phyloP scores from a whole-genome alignment of 2,797 vertebrate genomes.

The Lagodon rhomboides region DNA sequence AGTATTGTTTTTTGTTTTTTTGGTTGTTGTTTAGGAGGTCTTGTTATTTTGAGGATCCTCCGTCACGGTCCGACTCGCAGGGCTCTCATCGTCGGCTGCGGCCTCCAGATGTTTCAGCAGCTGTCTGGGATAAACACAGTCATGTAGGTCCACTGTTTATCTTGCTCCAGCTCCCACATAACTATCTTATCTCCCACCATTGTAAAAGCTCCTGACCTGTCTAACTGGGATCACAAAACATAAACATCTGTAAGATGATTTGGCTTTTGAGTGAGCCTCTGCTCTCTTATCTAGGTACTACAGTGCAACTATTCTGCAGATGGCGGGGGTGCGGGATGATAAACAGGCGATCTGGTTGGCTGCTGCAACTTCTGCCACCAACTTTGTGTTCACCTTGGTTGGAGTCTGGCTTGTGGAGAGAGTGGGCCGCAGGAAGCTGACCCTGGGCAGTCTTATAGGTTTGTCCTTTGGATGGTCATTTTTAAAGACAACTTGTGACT shows the following conservation, averaged over 20 bases:
- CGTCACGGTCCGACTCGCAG: constrained; percentile 89
- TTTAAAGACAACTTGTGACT: background rate
- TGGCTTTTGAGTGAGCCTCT: background rate
- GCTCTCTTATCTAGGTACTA: constrained; percentile 90
- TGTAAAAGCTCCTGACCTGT: background rate
- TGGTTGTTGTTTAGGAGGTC: constrained; percentile 80
- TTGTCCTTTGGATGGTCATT: constrained; percentile 30
- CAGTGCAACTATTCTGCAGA: constrained; percentile 99
- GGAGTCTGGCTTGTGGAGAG: constrained; percentile 97
- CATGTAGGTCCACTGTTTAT: constrained; percentile 89
- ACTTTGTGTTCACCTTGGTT: constrained; percentile 94
- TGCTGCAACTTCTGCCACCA: constrained; percentile 93
- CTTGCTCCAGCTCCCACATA: background rate
- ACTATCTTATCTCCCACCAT: background rate
- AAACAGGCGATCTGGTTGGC: constrained; percentile 96
- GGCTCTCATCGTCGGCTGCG: constrained; percentile 94
- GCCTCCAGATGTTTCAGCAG: constrained; percentile 98
- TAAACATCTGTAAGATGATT: background rate
- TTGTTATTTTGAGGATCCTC: constrained; percentile 92
- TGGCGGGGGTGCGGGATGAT: constrained; percentile 94
- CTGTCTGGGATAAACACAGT: constrained; percentile 98
- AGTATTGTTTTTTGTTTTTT: background rate
- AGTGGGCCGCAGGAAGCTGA: constrained; percentile 94
- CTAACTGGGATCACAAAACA: background rate
- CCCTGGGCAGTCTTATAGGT: constrained; percentile 93